Conservation (phyloP, 1,140 invertebrate species). For the Drosophila truncata region DNA sequence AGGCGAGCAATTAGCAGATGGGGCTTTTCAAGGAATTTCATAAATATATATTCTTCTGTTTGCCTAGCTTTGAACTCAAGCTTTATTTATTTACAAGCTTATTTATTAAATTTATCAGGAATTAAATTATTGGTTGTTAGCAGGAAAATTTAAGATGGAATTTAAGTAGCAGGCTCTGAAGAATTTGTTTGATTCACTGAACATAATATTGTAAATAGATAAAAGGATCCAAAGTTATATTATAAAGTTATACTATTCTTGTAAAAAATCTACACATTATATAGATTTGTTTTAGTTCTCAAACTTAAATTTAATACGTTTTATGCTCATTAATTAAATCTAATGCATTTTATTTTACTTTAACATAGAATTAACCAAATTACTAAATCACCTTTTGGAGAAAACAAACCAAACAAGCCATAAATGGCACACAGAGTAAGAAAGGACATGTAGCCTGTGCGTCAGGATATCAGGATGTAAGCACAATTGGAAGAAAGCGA, state of each 20-base stretch:
- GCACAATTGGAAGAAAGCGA: constrained; percentile 30
- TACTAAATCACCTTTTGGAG: neutral
- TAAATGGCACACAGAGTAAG: neutral
- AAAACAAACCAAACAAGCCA: too few species aligned
- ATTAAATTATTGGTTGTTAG: neutral
- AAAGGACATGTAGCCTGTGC: constrained; percentile 3
- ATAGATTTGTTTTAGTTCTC: neutral
- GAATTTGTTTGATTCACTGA: too few species aligned
- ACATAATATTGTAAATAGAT: too few species aligned
- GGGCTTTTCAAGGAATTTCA: neutral
- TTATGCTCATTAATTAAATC: neutral
- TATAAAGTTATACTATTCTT: too few species aligned
- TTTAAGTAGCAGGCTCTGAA: too few species aligned
- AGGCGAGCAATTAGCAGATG: constrained; percentile 28
- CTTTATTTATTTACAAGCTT: neutral
- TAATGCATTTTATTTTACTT: neutral
- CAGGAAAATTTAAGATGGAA: neutral
- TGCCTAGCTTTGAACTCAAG: neutral
- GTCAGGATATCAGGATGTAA: neutral
- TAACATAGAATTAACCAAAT: neutral
- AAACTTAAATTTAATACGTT: neutral
- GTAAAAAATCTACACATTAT: neutral
- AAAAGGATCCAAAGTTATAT: too few species aligned
- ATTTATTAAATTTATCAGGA: neutral
- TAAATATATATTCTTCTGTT: neutral